Percentiles rank a stretch among this genome's conserved stretches.
phyloP scores from a whole-genome alignment of 2,888 invertebrate genomes.

The Oligia fasciuncula region DNA sequence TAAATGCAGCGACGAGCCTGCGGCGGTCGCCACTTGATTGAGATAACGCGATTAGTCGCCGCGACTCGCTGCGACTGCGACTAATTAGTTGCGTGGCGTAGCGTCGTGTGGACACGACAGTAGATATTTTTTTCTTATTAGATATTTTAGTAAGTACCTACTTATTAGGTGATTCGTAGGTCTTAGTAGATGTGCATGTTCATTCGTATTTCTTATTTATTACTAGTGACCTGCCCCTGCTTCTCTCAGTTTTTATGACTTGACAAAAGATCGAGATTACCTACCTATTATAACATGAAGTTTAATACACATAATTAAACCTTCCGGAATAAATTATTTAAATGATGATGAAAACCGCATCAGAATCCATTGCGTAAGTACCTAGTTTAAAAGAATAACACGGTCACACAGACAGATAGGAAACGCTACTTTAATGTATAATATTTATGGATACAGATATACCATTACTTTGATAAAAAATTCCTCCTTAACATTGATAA shows the following conservation, averaged over 20 bases:
- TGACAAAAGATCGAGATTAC: not conserved
- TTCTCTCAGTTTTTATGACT: not conserved
- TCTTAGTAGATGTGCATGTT: not conserved
- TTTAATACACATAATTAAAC: not conserved
- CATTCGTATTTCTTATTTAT: not conserved
- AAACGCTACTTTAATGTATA: not conserved
- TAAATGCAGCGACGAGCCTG: slow-evolving; percentile 52
- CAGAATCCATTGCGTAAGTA: not conserved
- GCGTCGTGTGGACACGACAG: slow-evolving; percentile 39
- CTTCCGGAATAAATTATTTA: not conserved
- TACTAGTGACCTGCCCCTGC: not conserved
- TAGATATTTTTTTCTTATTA: not conserved
- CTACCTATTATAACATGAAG: not conserved
- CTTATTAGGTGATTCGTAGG: not conserved
- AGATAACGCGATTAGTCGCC: slow-evolving; percentile 65
- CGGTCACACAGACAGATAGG: too few species aligned
- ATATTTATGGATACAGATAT: not conserved
- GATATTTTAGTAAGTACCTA: not conserved
- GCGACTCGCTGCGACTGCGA: slow-evolving; percentile 55
- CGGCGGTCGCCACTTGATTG: slow-evolving; percentile 64
- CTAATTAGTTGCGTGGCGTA: slow-evolving; percentile 63
- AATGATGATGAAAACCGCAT: not conserved
- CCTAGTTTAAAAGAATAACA: not conserved
- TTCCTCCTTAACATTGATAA: not conserved
- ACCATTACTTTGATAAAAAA: not conserved